These are phyloP conservation scores for Parotia lawesii DNA, from an alignment of 2,113 vertebrate species.

Conservation along the genomic window DNA sequence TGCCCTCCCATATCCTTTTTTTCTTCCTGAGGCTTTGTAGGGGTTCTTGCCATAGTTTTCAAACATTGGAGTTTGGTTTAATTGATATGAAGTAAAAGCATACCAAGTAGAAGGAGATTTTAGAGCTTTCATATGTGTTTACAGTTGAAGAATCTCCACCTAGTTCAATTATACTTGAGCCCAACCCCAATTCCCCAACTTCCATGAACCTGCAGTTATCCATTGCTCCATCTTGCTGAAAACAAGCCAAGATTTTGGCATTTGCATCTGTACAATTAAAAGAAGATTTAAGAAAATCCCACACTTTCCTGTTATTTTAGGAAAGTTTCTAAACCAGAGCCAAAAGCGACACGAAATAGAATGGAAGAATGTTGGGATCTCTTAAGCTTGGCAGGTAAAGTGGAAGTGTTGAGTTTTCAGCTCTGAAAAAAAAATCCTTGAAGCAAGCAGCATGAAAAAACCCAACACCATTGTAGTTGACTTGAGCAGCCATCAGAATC, in stretches of 20 bases:
- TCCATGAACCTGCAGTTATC: background rate
- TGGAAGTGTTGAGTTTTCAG: background rate
- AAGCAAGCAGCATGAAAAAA: background rate
- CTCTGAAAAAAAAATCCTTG: background rate
- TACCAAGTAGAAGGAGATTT: background rate
- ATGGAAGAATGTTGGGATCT: background rate
- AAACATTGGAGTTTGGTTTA: background rate
- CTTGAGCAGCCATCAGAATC: background rate
- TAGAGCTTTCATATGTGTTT: background rate
- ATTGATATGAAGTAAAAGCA: background rate
- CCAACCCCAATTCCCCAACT: background rate
- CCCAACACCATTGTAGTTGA: rapidly evolving
- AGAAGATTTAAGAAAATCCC: background rate
- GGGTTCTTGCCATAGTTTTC: background rate
- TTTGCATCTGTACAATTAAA: background rate
- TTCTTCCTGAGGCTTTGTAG: background rate
- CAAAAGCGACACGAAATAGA: background rate
- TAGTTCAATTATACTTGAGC: background rate
- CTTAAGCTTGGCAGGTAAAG: background rate
- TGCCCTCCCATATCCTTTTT: background rate
- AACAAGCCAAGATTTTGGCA: background rate
- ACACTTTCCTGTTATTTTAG: background rate
- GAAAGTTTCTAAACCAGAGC: background rate
- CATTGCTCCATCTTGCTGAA: background rate
- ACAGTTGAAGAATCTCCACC: background rate